A percentile compares a stretch with the other conserved stretches of the same genome.
Conservation (phyloP, 1,140 invertebrate species). For the Scaptomyza montana region DNA sequence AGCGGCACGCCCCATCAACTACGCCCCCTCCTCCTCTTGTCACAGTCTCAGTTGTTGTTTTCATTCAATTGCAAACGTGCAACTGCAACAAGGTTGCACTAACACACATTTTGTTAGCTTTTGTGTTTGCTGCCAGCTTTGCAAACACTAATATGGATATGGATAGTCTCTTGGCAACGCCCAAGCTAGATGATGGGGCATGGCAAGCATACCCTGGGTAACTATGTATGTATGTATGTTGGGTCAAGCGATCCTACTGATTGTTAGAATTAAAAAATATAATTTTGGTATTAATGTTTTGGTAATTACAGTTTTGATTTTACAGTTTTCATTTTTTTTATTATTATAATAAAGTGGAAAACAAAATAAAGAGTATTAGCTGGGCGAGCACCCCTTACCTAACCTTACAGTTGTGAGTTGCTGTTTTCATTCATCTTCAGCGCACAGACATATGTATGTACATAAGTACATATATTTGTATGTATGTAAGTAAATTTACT, state of each 20-base stretch:
- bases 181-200: too few relatives aligned
- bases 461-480: not conserved
- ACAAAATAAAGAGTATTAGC: not conserved
- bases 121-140: too few relatives aligned
- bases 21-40: not conserved
- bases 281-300: too few relatives aligned
- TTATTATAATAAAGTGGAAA: not conserved
- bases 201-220: too few relatives aligned
- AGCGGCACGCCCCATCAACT: not conserved
- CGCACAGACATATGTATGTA: slow-evolving; percentile 6
- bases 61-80: not conserved
- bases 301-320: too few relatives aligned
- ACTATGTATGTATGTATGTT: too few relatives aligned
- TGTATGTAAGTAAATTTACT: too few relatives aligned
- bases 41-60: not conserved
- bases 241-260: too few relatives aligned
- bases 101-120: too few relatives aligned
- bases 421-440: slow-evolving; percentile 49
- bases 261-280: too few relatives aligned
- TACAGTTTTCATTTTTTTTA: too few relatives aligned
- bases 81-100: slow-evolving; percentile 20
- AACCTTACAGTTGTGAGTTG: slow-evolving; percentile 21
- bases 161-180: slow-evolving; percentile 8
- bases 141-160: too few relatives aligned
- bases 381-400: not conserved